Evolutionary conservation across 1,140 invertebrate genomes (phyloP), one percentile per base, ranked within the genome.

Genomic region (Formica exsecta): DNA sequence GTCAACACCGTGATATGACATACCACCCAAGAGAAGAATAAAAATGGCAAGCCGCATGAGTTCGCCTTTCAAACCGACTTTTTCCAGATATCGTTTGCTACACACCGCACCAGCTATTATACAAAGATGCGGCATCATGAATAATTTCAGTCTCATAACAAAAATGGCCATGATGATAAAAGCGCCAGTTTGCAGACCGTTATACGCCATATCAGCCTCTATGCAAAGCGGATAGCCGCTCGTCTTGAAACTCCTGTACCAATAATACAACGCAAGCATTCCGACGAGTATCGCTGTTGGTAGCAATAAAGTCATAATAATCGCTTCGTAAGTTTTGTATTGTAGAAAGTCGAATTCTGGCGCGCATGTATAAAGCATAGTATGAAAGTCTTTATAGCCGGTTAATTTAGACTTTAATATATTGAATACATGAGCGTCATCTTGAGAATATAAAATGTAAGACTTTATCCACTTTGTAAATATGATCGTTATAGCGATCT

Each of bases 121-220:
- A 90, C 98, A 98, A 81, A 98, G 93, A 90, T 98, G 97, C 8
- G 98, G 98, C 1, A 97, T 97, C 93, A 98, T 97, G 92, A 98
- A 97, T 25, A 98, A 91, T 93, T 98, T 98, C 57, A 98, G 92
- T 91, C 98, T 95, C 98, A 98, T 98, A 8, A 98, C 96, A 11
- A 98, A 95, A 16, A 96, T 89, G 32, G 98, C 98, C 97, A 98
- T 97, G 0, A 97, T 91, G 4, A 96, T 96, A 92, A 97, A 98
- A 19, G 96, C 97, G 36, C 95, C 92, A 86, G 96, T 94, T 92
- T 98, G 97, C 6, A 97, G 94, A 36, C 97, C 92, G 93, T 97
- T 97, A 92, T 97, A 98, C 4, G 97, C 95, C 16, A 98, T 92
- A 90, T 97, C 96, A 16, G 96, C 95, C 38, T 97, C 96, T 19